phyloP scores from a whole-genome alignment of 2,113 vertebrate genomes.

The Micromys minutus region DNA sequence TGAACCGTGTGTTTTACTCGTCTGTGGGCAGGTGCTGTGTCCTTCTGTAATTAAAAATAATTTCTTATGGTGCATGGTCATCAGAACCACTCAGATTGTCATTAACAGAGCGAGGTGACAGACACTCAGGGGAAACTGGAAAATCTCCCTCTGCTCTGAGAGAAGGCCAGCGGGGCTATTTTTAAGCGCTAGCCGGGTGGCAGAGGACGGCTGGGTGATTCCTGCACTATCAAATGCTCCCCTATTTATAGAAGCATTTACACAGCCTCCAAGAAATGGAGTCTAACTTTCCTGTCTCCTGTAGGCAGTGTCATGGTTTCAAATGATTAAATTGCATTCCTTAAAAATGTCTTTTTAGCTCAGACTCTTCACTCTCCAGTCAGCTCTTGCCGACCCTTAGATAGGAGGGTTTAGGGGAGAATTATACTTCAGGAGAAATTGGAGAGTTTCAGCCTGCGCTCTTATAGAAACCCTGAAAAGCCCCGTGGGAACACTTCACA shows the following conservation, averaged over 20 bases:
- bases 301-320: conserved; percentile 24
- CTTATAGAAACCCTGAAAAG: conserved; percentile 1
- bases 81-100: background rate
- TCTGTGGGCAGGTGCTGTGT: background rate
- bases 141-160: conserved; percentile 48
- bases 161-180: conserved; percentile 54
- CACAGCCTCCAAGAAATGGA: conserved; percentile 36
- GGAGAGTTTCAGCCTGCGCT: background rate
- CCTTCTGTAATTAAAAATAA: conserved; percentile 4
- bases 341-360: conserved; percentile 53
- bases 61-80: background rate
- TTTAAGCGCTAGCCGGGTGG: conserved; percentile 23
- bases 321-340: conserved; percentile 57
- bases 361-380: conserved; percentile 45
- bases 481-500: background rate
- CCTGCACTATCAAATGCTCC: conserved; percentile 56
- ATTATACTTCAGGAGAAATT: background rate
- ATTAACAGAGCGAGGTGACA: background rate
- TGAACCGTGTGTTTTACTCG: background rate
- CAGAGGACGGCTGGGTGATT: conserved; percentile 7
- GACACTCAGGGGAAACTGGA: background rate
- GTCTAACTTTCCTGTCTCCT: conserved; percentile 8
- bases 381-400: background rate
- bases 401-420: conserved; percentile 5
- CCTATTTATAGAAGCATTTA: conserved; percentile 71